A percentile compares a stretch with the other conserved stretches of the same genome.
These are phyloP conservation scores for Petaurus breviceps DNA, from an alignment of 2,113 vertebrate species.

Conservation along the genomic window DNA sequence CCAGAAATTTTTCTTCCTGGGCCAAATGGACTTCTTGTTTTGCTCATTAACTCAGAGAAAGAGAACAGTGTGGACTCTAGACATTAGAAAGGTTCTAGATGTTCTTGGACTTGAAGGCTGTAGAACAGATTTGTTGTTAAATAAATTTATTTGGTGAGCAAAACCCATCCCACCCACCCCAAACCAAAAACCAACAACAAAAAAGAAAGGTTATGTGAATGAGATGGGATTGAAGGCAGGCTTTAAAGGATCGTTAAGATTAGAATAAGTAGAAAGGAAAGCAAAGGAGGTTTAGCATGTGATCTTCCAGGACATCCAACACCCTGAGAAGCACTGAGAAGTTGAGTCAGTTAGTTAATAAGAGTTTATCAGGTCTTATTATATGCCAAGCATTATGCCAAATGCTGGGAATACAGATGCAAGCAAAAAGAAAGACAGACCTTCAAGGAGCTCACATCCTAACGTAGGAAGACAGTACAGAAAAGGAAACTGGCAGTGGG, in stretches of 20 bases:
- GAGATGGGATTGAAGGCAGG: background rate
- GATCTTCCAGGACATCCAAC: background rate
- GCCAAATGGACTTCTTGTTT: background rate
- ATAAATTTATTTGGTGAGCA: too few species aligned
- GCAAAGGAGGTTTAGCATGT: background rate
- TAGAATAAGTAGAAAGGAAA: background rate
- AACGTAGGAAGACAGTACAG: background rate
- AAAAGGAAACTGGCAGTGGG: background rate
- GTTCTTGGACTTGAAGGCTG: too few species aligned
- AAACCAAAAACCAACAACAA: too few species aligned
- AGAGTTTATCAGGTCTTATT: background rate
- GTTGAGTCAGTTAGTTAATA: background rate
- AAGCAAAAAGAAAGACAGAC: background rate
- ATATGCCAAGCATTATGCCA: background rate
- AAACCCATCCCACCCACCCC: too few species aligned
- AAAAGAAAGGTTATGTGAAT: background rate
- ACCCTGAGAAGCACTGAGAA: background rate
- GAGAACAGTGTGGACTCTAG: background rate
- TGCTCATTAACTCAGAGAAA: background rate
- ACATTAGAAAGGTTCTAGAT: background rate
- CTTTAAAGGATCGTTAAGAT: constrained; percentile 4
- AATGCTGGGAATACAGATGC: background rate
- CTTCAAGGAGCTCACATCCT: background rate
- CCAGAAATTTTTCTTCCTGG: background rate
- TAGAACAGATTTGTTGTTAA: too few species aligned